Percentiles rank a stretch among this genome's conserved stretches.
These are phyloP conservation scores for Apotomis capreana DNA, from an alignment of 2,888 invertebrate species.

Conservation along the genomic window DNA sequence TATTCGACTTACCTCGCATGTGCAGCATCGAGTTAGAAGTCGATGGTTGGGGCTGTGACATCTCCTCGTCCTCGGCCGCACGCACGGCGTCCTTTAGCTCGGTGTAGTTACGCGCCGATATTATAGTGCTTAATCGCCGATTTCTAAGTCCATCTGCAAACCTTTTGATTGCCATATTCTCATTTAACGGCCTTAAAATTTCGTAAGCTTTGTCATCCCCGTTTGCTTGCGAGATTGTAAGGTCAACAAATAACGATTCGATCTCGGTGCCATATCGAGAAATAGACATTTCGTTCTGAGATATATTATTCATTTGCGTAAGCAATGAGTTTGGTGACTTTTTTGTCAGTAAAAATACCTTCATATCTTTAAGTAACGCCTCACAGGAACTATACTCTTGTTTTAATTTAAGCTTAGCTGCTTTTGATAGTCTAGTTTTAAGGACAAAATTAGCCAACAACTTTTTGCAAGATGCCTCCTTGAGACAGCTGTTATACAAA, in stretches of 20 bases:
- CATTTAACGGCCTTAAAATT: conserved; percentile 42
- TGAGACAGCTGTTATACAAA: neutral
- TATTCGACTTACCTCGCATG: neutral
- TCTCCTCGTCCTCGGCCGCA: conserved; percentile 39
- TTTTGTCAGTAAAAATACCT: conserved; percentile 8
- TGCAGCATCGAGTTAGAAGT: neutral
- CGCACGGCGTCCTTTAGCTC: conserved; percentile 39
- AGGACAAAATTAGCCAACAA: too few relatives aligned
- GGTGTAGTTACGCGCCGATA: conserved; percentile 36
- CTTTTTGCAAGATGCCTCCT: neutral
- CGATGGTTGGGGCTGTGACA: conserved; percentile 2
- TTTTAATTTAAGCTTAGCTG: too few relatives aligned
- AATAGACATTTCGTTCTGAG: conserved; percentile 27
- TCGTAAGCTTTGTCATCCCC: conserved; percentile 23
- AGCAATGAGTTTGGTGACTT: neutral
- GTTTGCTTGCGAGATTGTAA: conserved; percentile 25
- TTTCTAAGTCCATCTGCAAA: conserved; percentile 42
- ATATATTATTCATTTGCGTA: conserved; percentile 12
- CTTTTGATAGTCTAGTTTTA: too few relatives aligned
- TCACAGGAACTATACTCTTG: too few relatives aligned
- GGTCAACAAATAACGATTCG: neutral
- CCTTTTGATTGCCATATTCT: conserved; percentile 41
- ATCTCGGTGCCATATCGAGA: conserved; percentile 37
- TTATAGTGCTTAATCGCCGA: conserved; percentile 35
- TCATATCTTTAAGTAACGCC: neutral